phyloP scores from a whole-genome alignment of 2,797 vertebrate species.

The Myotis myotis region DNA sequence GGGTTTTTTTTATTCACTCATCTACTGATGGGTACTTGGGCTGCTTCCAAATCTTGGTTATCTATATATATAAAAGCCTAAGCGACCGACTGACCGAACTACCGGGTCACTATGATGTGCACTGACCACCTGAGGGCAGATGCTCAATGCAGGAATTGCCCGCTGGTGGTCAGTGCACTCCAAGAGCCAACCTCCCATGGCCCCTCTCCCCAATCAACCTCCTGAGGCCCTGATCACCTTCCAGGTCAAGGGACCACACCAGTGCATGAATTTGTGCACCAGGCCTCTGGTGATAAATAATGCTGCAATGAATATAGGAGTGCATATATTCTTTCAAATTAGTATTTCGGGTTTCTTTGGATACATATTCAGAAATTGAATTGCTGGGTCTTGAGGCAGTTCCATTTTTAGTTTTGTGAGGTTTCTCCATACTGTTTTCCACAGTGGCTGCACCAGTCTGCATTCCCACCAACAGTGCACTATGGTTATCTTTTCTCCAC shows the following conservation, averaged over 20 bases:
- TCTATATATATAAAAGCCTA: too few relatives aligned
- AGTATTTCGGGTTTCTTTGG: not conserved
- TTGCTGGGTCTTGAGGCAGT: not conserved
- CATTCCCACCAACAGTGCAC: not conserved
- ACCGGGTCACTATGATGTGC: too few relatives aligned
- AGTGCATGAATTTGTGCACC: too few relatives aligned
- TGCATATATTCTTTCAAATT: not conserved
- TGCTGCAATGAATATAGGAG: not conserved
- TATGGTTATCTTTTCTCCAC: not conserved
- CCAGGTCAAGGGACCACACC: too few relatives aligned
- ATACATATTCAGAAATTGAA: not conserved
- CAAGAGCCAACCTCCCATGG: too few relatives aligned
- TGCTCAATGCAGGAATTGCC: too few relatives aligned
- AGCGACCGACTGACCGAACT: fast-evolving
- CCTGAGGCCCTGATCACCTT: too few relatives aligned
- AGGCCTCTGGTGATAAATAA: not conserved
- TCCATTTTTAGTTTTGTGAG: not conserved
- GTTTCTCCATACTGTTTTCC: not conserved
- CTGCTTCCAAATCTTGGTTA: not conserved
- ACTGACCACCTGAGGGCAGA: too few relatives aligned
- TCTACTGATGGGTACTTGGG: not conserved
- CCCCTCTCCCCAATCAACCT: too few relatives aligned
- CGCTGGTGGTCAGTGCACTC: too few relatives aligned
- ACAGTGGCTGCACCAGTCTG: not conserved
- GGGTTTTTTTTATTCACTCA: not conserved